phyloP scores from a whole-genome alignment of 1,140 invertebrate species.

The Drosophila eugracilis region DNA sequence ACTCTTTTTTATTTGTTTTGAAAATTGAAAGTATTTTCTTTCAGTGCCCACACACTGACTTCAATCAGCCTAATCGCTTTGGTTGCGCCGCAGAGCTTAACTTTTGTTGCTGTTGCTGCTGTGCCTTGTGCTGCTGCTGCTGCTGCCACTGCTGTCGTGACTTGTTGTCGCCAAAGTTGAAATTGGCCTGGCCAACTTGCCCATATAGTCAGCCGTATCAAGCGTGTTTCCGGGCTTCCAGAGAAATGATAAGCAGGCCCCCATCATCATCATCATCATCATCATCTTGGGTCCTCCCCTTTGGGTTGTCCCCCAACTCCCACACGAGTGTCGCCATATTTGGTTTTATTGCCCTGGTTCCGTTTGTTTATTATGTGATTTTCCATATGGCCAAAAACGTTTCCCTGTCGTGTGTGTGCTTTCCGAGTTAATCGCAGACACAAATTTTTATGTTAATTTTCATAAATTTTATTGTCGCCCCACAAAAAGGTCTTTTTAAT shows the following conservation, averaged over 20 bases:
- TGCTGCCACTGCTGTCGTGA: conserved; percentile 47
- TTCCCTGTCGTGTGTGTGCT: conserved; percentile 62
- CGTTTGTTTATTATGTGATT: conserved; percentile 82
- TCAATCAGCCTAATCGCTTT: conserved; percentile 81
- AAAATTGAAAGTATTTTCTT: not conserved
- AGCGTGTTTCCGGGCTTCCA: conserved; percentile 18
- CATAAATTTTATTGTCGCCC: conserved; percentile 83
- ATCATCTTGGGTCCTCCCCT: conserved; percentile 22
- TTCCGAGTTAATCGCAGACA: conserved; percentile 77
- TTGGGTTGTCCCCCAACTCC: conserved; percentile 2
- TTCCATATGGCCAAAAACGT: conserved; percentile 66
- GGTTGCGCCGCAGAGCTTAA: conserved; percentile 76
- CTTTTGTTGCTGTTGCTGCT: conserved; percentile 59
- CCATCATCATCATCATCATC: conserved; percentile 43
- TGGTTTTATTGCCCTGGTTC: conserved; percentile 74
- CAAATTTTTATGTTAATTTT: conserved; percentile 84
- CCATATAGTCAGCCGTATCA: conserved; percentile 23
- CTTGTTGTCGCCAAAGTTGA: conserved; percentile 58
- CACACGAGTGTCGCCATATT: conserved; percentile 73
- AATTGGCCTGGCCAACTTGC: conserved; percentile 42
- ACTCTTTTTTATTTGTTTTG: not conserved
- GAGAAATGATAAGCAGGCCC: conserved; percentile 64
- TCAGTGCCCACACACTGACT: conserved; percentile 30
- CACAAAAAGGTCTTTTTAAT: conserved; percentile 76
- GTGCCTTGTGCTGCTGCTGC: conserved; percentile 2